phyloP scores from a whole-genome alignment of 1,140 invertebrate genomes.

The Drosophila dunni region DNA sequence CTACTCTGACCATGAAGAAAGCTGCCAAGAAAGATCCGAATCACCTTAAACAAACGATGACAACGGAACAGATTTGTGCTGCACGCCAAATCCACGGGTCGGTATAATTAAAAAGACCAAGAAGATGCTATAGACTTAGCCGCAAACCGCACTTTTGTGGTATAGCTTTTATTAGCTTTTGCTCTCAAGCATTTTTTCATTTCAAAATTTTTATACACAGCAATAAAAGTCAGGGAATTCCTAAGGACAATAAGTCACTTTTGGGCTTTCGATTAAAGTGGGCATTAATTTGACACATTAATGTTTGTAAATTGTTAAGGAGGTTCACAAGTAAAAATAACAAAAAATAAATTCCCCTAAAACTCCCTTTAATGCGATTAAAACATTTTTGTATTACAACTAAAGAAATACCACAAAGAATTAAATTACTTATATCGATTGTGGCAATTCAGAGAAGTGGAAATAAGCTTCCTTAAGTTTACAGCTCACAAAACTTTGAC shows the following conservation, averaged over 20 bases:
- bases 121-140: constrained; percentile 34
- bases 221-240: background rate
- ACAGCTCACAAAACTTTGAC: constrained; percentile 38
- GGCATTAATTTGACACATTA: no score
- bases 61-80: constrained; percentile 31
- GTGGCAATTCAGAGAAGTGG: constrained; percentile 6
- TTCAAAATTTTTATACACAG: constrained; percentile 11
- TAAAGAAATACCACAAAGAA: background rate
- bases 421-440: constrained; percentile 13
- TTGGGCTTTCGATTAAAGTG: no score
- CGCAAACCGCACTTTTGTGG: constrained; percentile 48
- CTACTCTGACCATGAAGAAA: constrained; percentile 4
- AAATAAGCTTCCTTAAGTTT: constrained; percentile 45
- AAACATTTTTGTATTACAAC: background rate
- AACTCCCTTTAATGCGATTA: constrained; percentile 7
- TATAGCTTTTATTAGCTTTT: constrained; percentile 67
- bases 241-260: constrained; percentile 5
- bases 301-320: no score
- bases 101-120: constrained; percentile 48
- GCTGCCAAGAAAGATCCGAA: constrained; percentile 3
- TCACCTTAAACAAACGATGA: constrained; percentile 36
- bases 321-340: no score
- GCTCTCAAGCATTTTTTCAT: constrained; percentile 19
- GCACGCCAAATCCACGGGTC: background rate
- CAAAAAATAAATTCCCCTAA: background rate